Evolutionary conservation across 2,888 invertebrate genomes (phyloP), one percentile per base, ranked within the genome.

Genomic region (Drosophila anomalata): DNA sequence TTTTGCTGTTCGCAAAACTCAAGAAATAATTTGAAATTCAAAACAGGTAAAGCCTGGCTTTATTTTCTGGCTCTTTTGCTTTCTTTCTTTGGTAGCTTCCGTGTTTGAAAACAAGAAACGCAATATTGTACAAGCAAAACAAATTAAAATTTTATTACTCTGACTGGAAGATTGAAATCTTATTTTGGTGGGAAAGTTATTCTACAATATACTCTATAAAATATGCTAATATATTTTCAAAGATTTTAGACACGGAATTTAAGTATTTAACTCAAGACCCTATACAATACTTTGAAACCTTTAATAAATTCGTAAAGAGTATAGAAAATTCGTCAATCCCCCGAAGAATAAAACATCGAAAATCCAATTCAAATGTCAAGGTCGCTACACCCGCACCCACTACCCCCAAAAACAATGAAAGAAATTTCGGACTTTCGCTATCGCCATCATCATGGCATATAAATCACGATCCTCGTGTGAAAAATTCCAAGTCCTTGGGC

Each of bases 311-410:
- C n/a, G 2, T 6, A n/a, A 2, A 65, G 63, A 8, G 67, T 20
- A 54, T 67, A 11, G n/a, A 11, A 2, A 12, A 8, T 39, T 67
- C 67, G 3, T 3, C 2, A 22, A 6, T 0, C 0, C 17, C 9
- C 0, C 9, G 2, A 29, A 2, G 2, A 8, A 8, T 17, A 8
- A 29, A 2, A 9, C 8, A 29, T 3, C 7, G 11, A 2, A 53
- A 36, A 11, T 20, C 3, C 53, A 20, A 31, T 58, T 46, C 59
- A 56, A 87, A 73, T 78, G 87, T 87, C 81, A 81, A 87, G 81
- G 87, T 76, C 85, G 53, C n/a, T 31, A 42, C 50, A 24, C 47
- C 17, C 41, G n/a, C 22, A 22, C 33, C 42, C 20, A 36, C 42
- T 9, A 20, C 11, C 17, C 47, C 14, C 5, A 1, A 8, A 22